These are phyloP conservation scores for Penaeus japonicus DNA, from an alignment of 1,140 invertebrate genomes.

Conservation along the genomic window DNA sequence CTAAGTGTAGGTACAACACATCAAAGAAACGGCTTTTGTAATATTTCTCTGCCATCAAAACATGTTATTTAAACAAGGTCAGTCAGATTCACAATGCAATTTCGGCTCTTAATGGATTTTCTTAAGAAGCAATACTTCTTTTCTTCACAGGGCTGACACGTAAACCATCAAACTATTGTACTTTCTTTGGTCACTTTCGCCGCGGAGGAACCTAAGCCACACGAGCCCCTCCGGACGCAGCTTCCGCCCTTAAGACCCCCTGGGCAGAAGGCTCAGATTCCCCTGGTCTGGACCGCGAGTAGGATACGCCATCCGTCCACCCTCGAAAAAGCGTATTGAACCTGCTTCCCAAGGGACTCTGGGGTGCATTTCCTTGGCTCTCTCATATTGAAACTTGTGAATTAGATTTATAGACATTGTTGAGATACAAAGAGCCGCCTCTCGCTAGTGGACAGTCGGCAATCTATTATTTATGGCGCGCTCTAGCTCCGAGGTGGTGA, in stretches of 20 bases:
- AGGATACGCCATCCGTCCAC: constrained; percentile 7
- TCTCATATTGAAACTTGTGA: constrained; percentile 55
- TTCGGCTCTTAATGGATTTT: constrained; percentile 48
- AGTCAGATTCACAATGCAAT: constrained; percentile 45
- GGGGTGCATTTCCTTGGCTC: constrained; percentile 41
- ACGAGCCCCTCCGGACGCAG: background rate
- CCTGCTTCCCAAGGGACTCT: constrained; percentile 19
- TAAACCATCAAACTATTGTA: constrained; percentile 59
- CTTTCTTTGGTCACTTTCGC: constrained; percentile 27
- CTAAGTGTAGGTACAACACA: background rate
- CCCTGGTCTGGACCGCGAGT: background rate
- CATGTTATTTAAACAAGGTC: background rate
- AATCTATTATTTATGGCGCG: constrained; percentile 56
- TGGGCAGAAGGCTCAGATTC: background rate
- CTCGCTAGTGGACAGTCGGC: constrained; percentile 46
- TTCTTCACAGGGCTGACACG: constrained; percentile 35
- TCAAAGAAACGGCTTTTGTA: background rate
- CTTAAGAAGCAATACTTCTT: constrained; percentile 51
- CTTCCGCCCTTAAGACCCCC: background rate
- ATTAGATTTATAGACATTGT: constrained; percentile 59
- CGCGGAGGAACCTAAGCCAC: background rate
- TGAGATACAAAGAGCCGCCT: constrained; percentile 52
- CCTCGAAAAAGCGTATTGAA: constrained; percentile 11
- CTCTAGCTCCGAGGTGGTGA: background rate
- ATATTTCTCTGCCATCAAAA: background rate